Evolutionary conservation across 2,797 vertebrate species (phyloP).

Genomic region (Netta rufina): DNA sequence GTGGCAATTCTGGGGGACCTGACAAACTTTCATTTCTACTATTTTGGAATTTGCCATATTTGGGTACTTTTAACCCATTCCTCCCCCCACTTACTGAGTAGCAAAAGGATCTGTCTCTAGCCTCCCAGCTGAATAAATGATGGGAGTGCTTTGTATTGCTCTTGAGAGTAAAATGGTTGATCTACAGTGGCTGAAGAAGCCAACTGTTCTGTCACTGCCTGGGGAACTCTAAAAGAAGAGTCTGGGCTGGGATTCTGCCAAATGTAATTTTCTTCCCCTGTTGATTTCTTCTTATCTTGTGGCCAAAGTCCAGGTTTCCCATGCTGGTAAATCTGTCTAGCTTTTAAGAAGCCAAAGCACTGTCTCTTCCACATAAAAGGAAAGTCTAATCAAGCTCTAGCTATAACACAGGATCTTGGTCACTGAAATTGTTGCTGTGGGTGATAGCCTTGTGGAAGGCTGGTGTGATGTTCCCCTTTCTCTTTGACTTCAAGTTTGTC

Average conservation of each 20-base stretch:
- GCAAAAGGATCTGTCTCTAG: background rate
- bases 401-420: background rate
- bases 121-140: background rate
- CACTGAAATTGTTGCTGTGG: background rate
- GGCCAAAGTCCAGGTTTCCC: background rate
- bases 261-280: background rate
- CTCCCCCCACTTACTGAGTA: background rate
- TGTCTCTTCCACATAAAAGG: background rate
- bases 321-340: background rate
- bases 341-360: background rate
- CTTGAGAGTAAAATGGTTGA: background rate
- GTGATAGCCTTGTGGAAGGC: background rate
- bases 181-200: background rate
- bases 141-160: background rate
- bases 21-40: background rate
- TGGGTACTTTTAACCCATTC: no score
- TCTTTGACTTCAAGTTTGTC: background rate
- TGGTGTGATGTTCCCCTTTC: background rate
- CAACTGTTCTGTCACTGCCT: background rate
- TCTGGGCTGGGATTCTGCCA: background rate
- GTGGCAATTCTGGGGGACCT: background rate
- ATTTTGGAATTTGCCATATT: background rate
- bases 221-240: background rate
- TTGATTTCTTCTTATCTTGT: conserved; percentile 5
- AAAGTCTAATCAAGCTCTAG: background rate